Evolutionary conservation across 2,113 vertebrate genomes (phyloP).

Genomic region (Amphilophus citrinellus): DNA sequence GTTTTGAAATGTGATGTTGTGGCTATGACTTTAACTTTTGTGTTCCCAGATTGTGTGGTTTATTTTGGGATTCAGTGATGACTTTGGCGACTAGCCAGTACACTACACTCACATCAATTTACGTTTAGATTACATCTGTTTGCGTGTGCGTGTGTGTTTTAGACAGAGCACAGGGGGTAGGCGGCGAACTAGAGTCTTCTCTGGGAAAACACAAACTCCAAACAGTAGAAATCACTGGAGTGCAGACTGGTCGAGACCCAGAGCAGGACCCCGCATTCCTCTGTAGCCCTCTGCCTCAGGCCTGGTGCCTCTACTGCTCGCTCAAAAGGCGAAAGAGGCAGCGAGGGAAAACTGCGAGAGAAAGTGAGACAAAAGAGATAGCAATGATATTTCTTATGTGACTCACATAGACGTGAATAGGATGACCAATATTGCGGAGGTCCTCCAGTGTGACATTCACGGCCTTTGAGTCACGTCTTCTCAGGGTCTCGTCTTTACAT

Average conservation of each 20-base stretch:
- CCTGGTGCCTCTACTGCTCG: constrained; percentile 8
- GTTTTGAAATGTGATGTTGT: constrained; percentile 10
- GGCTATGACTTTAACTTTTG: neutral
- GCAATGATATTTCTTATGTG: constrained; percentile 27
- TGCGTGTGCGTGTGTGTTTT: constrained; percentile 42
- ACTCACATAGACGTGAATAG: constrained; percentile 30
- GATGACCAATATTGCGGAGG: constrained; percentile 37
- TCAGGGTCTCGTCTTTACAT: constrained; percentile 63
- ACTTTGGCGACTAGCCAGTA: constrained; percentile 66
- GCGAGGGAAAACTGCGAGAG: constrained; percentile 25
- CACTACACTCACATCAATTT: constrained; percentile 56
- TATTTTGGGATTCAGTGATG: constrained; percentile 63
- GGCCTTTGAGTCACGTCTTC: constrained; percentile 61
- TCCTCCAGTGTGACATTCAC: constrained; percentile 60
- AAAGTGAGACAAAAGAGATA: constrained; percentile 25
- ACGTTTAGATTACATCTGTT: constrained; percentile 38
- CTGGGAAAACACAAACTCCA: constrained; percentile 80
- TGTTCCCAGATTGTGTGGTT: constrained; percentile 45
- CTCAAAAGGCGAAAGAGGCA: constrained; percentile 1
- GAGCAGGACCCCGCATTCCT: constrained; percentile 73
- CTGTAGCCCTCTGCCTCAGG: constrained; percentile 39
- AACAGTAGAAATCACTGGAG: constrained; percentile 74
- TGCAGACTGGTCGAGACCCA: constrained; percentile 65
- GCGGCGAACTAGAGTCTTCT: constrained; percentile 66
- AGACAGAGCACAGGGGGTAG: constrained; percentile 21